Evolutionary conservation across 2,888 invertebrate genomes (phyloP), one percentile per base, ranked within the genome.

Genomic region (Blera fallax): DNA sequence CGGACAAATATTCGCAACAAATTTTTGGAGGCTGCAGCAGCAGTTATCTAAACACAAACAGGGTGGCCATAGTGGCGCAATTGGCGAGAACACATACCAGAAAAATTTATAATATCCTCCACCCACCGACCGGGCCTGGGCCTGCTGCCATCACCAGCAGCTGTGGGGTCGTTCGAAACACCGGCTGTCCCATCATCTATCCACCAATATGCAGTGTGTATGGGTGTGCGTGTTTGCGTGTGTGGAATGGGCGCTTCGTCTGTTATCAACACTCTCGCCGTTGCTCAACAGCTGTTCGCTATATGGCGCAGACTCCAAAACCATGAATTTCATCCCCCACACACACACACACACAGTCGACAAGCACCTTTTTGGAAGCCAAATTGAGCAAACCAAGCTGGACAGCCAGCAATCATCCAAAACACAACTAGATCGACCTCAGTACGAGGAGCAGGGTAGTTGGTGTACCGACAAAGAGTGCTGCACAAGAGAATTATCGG

Each of bases 91-190:
- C 43, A 52, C 54, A 56, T 48, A 52, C 3, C n/a, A n/a, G n/a
- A n/a, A n/a, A 43, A 18, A 40, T 43, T 32, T 58, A 24, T 24
- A 48, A 37, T 16, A 27, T 21, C 14, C n/a, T 24, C 16, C 43
- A 40, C 40, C 45, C 18, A 1, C 43, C 2, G 29, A 32, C 32
- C 43, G 48, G 27, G 56, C 32, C 43, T 32, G 56, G 54, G 76
- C 76, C 77, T 72, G 72, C 76, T 85, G 85, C 81, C 81, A 85
- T 77, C 65, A 85, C 29, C 76, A 65, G 85, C 85, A 81, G 85
- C 76, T 81, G 70, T 70, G 64, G 70, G 67, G 70, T 81, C 67
- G 67, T 85, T 85, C 52, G 40, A 72, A 85, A 81, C 77, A 81
- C 81, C 85, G 85, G 85, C 85, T 85, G 81, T 72, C 76, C 81